Evolutionary conservation across 2,113 vertebrate genomes (phyloP).

Genomic region (Emydura subglobosa): DNA sequence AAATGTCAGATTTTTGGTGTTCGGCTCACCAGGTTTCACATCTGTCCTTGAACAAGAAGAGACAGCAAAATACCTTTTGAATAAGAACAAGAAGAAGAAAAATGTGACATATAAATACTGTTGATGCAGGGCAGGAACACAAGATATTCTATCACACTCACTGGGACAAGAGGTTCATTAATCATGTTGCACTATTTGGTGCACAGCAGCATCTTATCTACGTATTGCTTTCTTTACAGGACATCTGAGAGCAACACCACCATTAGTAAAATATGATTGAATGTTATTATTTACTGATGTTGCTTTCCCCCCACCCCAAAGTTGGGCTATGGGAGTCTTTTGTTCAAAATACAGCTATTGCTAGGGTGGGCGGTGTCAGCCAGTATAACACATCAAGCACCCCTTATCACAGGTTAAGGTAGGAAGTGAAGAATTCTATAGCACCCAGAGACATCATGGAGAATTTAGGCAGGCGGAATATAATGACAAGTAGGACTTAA

Average conservation of each 20-base stretch:
- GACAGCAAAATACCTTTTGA: slow-evolving; percentile 38
- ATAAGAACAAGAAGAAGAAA: slow-evolving; percentile 2
- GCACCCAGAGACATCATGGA: accelerated
- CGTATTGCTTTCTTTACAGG: slow-evolving; percentile 5
- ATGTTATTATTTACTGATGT: neutral
- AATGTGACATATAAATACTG: neutral
- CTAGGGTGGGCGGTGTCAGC: neutral
- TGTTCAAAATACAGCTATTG: neutral
- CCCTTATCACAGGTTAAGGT: neutral
- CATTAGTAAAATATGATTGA: slow-evolving; percentile 36
- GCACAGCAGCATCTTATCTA: slow-evolving; percentile 38
- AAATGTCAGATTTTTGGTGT: slow-evolving; percentile 5
- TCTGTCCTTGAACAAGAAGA: slow-evolving; percentile 62
- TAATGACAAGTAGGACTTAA: neutral
- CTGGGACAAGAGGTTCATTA: slow-evolving; percentile 50
- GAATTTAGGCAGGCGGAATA: neutral
- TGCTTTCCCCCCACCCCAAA: neutral
- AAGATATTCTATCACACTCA: neutral
- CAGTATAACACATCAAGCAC: accelerated
- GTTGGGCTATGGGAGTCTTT: accelerated
- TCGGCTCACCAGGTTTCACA: neutral
- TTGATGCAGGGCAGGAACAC: neutral
- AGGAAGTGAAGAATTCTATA: neutral
- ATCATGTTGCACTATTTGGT: slow-evolving; percentile 4
- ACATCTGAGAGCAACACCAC: slow-evolving; percentile 23